Evolutionary conservation across 2,888 invertebrate species (phyloP).

Genomic region (Tetheella fluctuosa): DNA sequence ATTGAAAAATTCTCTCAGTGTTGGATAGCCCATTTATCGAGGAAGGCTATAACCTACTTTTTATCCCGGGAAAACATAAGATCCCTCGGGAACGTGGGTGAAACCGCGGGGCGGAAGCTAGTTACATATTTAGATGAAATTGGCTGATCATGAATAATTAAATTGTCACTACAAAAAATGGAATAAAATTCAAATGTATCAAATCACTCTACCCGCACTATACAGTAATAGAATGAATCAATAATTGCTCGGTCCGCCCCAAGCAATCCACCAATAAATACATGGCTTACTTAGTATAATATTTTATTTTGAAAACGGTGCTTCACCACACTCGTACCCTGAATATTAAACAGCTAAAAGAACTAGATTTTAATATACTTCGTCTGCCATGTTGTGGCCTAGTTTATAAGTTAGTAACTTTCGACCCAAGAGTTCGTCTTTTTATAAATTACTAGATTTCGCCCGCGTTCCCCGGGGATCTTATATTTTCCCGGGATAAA

Average conservation of each 20-base stretch:
- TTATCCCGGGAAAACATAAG: no score
- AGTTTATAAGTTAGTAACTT: not conserved
- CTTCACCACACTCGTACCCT: not conserved
- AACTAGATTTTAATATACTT: not conserved
- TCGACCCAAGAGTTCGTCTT: no score
- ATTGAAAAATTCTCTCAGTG: no score
- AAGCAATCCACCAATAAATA: constrained; percentile 1
- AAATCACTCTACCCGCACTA: not conserved
- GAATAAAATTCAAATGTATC: not conserved
- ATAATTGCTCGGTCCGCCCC: constrained; percentile 1
- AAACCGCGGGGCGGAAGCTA: no score
- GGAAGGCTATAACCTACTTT: no score
- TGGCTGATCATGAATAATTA: not conserved
- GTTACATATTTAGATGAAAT: no score
- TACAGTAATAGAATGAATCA: constrained; percentile 4
- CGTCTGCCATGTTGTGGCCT: not conserved
- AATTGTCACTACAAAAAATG: not conserved
- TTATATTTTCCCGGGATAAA: no score
- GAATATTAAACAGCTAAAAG: not conserved
- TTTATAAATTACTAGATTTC: no score
- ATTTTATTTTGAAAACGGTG: not conserved
- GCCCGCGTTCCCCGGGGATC: no score
- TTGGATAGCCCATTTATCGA: no score
- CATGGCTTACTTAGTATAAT: not conserved
- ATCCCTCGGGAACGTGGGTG: no score